A percentile compares a stretch with the other conserved stretches of the same genome.
phyloP scores from a whole-genome alignment of 1,140 invertebrate species.

The Popillia japonica region DNA sequence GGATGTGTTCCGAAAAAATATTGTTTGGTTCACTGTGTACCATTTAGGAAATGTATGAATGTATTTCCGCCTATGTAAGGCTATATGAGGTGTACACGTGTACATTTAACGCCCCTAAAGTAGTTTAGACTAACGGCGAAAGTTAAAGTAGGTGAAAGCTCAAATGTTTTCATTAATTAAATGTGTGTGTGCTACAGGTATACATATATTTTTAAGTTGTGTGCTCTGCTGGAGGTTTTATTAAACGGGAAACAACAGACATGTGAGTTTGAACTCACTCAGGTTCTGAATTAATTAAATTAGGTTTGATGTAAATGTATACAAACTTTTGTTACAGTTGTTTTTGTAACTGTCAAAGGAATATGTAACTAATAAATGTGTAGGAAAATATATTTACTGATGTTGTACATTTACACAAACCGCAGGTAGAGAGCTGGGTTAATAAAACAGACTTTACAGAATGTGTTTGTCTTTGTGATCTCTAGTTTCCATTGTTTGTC shows the following conservation, averaged over 20 bases:
- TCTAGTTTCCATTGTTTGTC: too few relatives aligned
- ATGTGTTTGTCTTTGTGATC: too few relatives aligned
- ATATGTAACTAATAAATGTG: too few relatives aligned
- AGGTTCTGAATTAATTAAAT: neutral
- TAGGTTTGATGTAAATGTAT: neutral
- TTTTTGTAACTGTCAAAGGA: too few relatives aligned
- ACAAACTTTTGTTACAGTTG: too few relatives aligned
- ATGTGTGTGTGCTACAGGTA: neutral
- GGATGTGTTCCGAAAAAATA: neutral
- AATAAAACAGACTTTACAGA: too few relatives aligned
- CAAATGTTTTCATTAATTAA: constrained; percentile 12
- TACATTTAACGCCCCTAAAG: too few relatives aligned
- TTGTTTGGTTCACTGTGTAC: too few relatives aligned
- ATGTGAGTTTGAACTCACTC: neutral
- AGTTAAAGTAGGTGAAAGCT: constrained; percentile 11
- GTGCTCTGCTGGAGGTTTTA: neutral
- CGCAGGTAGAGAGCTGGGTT: too few relatives aligned
- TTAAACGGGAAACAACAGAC: neutral
- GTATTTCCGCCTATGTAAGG: neutral
- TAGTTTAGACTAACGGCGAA: neutral
- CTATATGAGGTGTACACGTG: too few relatives aligned
- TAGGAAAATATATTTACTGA: too few relatives aligned
- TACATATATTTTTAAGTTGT: neutral
- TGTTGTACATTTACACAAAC: too few relatives aligned
- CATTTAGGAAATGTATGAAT: neutral